Conservation (phyloP, 1,140 invertebrate genomes). For the Drosophila albomicans region DNA sequence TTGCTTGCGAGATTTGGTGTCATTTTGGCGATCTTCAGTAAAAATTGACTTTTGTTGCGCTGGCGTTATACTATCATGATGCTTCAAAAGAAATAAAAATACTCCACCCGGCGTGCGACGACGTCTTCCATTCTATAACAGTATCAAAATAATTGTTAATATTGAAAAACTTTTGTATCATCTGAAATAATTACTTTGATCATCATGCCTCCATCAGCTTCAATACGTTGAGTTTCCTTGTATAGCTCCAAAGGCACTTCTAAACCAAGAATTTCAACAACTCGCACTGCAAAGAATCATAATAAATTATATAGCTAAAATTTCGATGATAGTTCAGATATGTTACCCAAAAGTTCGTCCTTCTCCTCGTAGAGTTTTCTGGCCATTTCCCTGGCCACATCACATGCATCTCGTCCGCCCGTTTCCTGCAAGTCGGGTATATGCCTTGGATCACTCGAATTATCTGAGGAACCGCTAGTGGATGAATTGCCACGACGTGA, state of each 20-base stretch:
- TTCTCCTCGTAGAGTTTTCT: slow-evolving; percentile 90
- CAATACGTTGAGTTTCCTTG: slow-evolving; percentile 91
- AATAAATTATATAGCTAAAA: slow-evolving; percentile 19
- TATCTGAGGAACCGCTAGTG: slow-evolving; percentile 72
- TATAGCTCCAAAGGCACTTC: slow-evolving; percentile 91
- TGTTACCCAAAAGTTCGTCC: slow-evolving; percentile 88
- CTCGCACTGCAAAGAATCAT: slow-evolving; percentile 86
- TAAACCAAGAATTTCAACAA: slow-evolving; percentile 90
- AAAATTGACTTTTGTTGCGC: slow-evolving; percentile 91
- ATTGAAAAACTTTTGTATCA: not conserved
- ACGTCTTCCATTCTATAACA: slow-evolving; percentile 90
- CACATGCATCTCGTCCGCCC: slow-evolving; percentile 85
- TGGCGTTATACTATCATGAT: slow-evolving; percentile 89
- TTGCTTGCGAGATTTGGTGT: slow-evolving; percentile 86
- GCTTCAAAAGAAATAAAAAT: slow-evolving; percentile 92
- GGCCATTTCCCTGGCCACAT: slow-evolving; percentile 89
- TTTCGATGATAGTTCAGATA: slow-evolving; percentile 60
- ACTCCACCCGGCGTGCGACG: slow-evolving; percentile 93
- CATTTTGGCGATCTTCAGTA: slow-evolving; percentile 88
- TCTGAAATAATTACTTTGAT: slow-evolving; percentile 87
- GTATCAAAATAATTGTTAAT: not conserved
- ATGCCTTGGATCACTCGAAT: slow-evolving; percentile 66
- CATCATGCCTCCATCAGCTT: slow-evolving; percentile 93
- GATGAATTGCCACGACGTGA: slow-evolving; percentile 66
- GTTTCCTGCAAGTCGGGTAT: slow-evolving; percentile 85